phyloP scores from a whole-genome alignment of 1,140 invertebrate genomes.

The Papilio helenus region DNA sequence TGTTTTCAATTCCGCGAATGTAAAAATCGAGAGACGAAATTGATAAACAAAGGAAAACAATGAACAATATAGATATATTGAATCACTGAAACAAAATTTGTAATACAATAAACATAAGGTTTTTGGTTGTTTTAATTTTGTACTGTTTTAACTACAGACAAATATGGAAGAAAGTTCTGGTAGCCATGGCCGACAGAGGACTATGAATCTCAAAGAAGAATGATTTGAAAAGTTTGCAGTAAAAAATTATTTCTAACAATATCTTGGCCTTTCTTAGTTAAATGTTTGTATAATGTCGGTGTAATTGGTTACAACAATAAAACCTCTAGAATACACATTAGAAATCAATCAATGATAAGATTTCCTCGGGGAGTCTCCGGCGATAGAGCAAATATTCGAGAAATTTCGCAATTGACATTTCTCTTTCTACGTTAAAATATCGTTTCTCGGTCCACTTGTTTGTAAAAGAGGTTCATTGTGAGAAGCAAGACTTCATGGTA shows the following conservation, averaged over 20 bases:
- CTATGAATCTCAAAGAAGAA: too few species aligned
- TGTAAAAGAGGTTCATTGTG: background rate
- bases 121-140: too few species aligned
- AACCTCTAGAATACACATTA: background rate
- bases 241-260: background rate
- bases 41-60: background rate
- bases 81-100: background rate
- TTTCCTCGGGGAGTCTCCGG: background rate
- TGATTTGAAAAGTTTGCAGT: too few species aligned
- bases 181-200: too few species aligned
- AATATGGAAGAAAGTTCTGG: too few species aligned
- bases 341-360: constrained; percentile 9
- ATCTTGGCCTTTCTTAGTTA: background rate
- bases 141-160: too few species aligned
- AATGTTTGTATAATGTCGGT: background rate
- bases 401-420: constrained; percentile 16
- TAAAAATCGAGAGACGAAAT: background rate
- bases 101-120: too few species aligned
- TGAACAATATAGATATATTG: background rate
- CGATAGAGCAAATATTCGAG: constrained; percentile 7
- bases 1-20: background rate
- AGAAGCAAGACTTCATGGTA: background rate
- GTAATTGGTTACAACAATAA: background rate
- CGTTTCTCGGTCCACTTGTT: background rate
- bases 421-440: constrained; percentile 10